Evolutionary conservation across 2,113 vertebrate genomes (phyloP), one percentile per base, ranked within the genome.

Genomic region (Okapia johnstoni): DNA sequence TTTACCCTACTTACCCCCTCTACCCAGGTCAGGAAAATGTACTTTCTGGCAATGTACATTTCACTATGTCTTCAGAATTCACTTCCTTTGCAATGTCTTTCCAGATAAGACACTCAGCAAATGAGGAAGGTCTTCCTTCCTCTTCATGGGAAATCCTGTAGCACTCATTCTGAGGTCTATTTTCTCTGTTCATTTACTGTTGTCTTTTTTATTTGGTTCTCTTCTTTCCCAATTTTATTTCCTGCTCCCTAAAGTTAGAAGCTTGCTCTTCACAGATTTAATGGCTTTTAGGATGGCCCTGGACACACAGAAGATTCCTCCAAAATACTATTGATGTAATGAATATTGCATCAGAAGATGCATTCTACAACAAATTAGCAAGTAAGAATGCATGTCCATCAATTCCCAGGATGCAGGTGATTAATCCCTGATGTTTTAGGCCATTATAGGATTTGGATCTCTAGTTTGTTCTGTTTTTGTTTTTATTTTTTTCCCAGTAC

Each of bases 251-350:
- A 93, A 89, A 86, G 25, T 55, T 61, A 85, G 43, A 3, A 54
- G 5, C 5, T 80, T 84, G 26, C 5, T 84, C 91, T 93, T 94
- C 28, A 88, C 26, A 96, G 26, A 61, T 88, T 85, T 92, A 33
- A 77, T 91, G 36, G 25, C 43, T 84, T 85, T 16, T 93, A 66
- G 60, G 25, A 81, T 96, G 36, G 3, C 23, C 84, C 3, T 87
- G 48, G n/a, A 58, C 28, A 77, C 48, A 58, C 8, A 85, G 23
- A 26, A 60, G 33, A 66, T 46, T 63, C 46, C 95, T 87, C 96
- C 55, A 77, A 95, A 96, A 93, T 60, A 76, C 8, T 76, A 76
- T 43, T 89, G 84, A 93, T 88, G 33, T 46, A 58, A 94, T 97
- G 30, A 87, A 60, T 80, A 77, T 90, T 96, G 54, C 43, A 83